Conservation (phyloP, 2,797 vertebrate genomes). For the Kryptolebias ocellatus region DNA sequence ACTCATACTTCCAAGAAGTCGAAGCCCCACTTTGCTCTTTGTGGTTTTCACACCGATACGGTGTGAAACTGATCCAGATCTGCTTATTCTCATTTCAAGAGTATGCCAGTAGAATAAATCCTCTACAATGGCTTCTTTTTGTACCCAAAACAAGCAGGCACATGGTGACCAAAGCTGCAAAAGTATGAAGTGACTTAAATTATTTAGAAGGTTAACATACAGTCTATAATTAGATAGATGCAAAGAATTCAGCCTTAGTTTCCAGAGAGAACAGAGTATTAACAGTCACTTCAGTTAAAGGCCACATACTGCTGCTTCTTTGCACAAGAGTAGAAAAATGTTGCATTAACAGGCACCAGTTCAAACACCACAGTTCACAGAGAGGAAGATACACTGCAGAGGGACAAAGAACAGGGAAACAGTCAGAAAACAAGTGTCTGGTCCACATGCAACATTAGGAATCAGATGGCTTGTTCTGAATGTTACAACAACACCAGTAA, state of each 20-base stretch:
- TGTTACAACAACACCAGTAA: conserved; percentile 27
- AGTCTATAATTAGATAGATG: not conserved
- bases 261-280: conserved; percentile 22
- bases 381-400: conserved; percentile 22
- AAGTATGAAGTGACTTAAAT: no score
- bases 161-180: no score
- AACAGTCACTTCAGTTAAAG: conserved; percentile 70
- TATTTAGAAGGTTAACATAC: no score
- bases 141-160: no score
- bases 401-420: conserved; percentile 19
- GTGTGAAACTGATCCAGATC: no score
- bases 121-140: no score
- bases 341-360: conserved; percentile 21
- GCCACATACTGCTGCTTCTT: conserved; percentile 52
- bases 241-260: conserved; percentile 51
- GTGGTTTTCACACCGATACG: no score
- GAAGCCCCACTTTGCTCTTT: no score
- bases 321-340: conserved; percentile 51
- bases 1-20: no score
- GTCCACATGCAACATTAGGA: conserved; percentile 20
- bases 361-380: conserved; percentile 48
- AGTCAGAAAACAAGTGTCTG: not conserved
- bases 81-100: not conserved
- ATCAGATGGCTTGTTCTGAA: conserved; percentile 38
- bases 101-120: no score